Conservation (phyloP, 2,888 invertebrate species). For the Odontocerum albicorne region DNA sequence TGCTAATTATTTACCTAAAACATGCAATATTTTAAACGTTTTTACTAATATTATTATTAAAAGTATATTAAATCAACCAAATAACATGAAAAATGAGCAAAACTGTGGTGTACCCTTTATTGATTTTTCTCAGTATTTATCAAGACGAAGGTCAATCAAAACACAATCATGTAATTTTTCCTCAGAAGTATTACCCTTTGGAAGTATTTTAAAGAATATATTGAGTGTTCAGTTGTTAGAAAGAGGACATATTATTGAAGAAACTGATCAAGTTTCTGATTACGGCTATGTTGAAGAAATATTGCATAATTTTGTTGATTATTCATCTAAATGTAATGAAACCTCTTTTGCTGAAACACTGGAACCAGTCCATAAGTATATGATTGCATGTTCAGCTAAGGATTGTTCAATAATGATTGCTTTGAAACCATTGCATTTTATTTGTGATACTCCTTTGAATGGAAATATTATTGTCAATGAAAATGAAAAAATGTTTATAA, state of each 20-base stretch:
- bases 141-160: neutral
- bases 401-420: conserved; percentile 72
- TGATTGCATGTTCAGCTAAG: conserved; percentile 67
- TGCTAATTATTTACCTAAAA: neutral
- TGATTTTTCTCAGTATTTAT: neutral
- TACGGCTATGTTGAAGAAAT: conserved; percentile 30
- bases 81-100: neutral
- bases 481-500: conserved; percentile 47
- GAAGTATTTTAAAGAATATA: conserved; percentile 28
- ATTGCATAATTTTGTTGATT: too few species aligned
- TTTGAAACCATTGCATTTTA: conserved; percentile 42
- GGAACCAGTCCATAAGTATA: conserved; percentile 41
- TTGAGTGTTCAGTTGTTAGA: conserved; percentile 29
- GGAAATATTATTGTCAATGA: conserved; percentile 41
- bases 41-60: conserved; percentile 24
- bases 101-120: neutral
- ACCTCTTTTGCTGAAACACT: neutral
- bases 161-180: conserved; percentile 15
- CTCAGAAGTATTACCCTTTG: conserved; percentile 20
- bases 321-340: neutral
- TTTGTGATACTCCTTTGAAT: conserved; percentile 36
- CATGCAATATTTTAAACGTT: conserved; percentile 5
- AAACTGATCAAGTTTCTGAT: conserved; percentile 11
- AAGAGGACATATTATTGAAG: conserved; percentile 10
- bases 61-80: conserved; percentile 2